Conservation (phyloP, 2,888 invertebrate genomes). For the Aphidius colemani region DNA sequence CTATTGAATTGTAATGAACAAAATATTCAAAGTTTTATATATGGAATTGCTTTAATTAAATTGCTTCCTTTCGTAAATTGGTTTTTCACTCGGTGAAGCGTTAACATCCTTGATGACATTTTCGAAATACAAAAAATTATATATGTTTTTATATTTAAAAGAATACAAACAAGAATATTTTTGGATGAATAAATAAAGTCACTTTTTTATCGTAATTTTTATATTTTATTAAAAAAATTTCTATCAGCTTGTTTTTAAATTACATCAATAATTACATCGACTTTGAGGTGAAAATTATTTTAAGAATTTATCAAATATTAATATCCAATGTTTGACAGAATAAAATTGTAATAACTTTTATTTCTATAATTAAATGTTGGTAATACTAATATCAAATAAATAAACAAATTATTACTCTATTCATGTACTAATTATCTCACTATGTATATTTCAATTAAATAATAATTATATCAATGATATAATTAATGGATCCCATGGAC, state of each 20-base stretch:
- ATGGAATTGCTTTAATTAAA: slow-evolving; percentile 49
- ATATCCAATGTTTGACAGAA: no score
- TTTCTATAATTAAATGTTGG: no score
- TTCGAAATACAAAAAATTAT: background rate
- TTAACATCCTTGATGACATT: slow-evolving; percentile 40
- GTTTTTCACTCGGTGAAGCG: slow-evolving; percentile 50
- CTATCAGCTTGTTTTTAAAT: background rate
- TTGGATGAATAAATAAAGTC: background rate
- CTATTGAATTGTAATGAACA: background rate
- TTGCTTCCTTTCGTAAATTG: slow-evolving; percentile 48
- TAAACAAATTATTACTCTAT: no score
- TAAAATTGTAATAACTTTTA: no score
- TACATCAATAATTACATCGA: background rate
- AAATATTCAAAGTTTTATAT: slow-evolving; percentile 12
- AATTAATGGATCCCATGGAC: no score
- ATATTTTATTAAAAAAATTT: background rate
- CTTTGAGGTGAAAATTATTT: background rate
- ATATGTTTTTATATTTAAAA: slow-evolving; percentile 18
- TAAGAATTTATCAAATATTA: no score
- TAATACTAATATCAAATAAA: no score
- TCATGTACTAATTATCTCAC: no score
- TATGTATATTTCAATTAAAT: no score
- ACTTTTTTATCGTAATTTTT: background rate
- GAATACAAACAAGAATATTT: slow-evolving; percentile 21
- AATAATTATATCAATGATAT: no score